Percentiles rank a stretch among this genome's conserved stretches.
Conservation (phyloP, 2,113 vertebrate genomes). For the Alces alces region DNA sequence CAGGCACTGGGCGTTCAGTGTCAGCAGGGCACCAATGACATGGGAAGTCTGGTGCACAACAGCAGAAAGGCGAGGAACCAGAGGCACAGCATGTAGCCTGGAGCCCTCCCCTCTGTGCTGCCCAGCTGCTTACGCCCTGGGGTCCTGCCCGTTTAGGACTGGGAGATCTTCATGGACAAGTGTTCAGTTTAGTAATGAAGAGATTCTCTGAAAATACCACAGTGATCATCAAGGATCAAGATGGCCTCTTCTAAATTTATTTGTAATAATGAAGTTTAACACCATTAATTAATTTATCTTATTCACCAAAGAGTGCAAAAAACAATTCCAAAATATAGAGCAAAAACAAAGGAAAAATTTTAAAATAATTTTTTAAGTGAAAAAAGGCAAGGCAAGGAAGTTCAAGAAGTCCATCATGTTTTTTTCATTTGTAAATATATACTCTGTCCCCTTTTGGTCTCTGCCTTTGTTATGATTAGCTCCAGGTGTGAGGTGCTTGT, state of each 20-base stretch:
- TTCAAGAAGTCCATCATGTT: neutral
- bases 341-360: neutral
- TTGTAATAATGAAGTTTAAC: neutral
- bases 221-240: neutral
- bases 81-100: accelerated
- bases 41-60: neutral
- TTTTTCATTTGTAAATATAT: neutral
- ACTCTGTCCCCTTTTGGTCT: neutral
- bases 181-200: neutral
- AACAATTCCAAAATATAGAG: neutral
- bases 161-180: neutral
- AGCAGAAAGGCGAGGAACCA: neutral
- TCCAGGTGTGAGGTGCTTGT: neutral
- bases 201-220: neutral
- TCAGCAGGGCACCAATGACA: neutral
- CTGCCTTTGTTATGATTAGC: neutral
- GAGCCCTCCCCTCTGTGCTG: accelerated
- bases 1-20: too few relatives aligned
- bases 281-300: neutral
- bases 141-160: neutral
- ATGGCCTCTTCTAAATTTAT: neutral
- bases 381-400: neutral
- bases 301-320: neutral
- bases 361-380: neutral
- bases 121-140: neutral